These are phyloP conservation scores for Pseudachorutes palmiensis DNA, from an alignment of 1,140 invertebrate genomes.

Conservation along the genomic window DNA sequence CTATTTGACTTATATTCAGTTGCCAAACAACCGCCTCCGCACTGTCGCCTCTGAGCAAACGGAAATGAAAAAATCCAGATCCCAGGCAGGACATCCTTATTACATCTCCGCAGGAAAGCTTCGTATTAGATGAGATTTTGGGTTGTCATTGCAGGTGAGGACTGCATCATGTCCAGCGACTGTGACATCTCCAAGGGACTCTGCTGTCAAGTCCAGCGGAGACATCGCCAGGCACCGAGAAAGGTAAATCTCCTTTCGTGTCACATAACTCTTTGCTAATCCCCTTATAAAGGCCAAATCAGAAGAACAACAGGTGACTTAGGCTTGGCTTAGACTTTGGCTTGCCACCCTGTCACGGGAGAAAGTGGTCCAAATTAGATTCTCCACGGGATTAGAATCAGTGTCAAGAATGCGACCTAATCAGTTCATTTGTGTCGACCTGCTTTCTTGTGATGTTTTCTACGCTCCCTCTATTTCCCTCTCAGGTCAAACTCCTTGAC, in stretches of 20 bases:
- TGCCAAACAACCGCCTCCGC: background rate
- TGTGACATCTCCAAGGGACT: constrained; percentile 75
- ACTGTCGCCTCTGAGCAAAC: background rate
- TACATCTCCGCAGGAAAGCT: background rate
- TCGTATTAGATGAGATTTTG: background rate
- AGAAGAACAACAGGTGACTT: constrained; percentile 2
- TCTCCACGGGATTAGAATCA: background rate
- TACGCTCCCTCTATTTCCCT: too few relatives aligned
- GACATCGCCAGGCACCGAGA: constrained; percentile 70
- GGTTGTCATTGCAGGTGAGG: constrained; percentile 55
- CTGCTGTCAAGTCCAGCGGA: constrained; percentile 76
- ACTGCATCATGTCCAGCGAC: constrained; percentile 71
- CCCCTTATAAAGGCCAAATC: too few relatives aligned
- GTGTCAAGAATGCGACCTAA: too few relatives aligned
- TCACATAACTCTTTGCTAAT: too few relatives aligned
- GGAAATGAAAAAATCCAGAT: background rate
- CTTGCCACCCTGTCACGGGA: background rate
- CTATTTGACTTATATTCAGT: too few relatives aligned
- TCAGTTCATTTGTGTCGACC: too few relatives aligned
- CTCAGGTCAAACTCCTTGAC: too few relatives aligned
- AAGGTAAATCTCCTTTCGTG: constrained; percentile 62
- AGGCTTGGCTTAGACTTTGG: background rate
- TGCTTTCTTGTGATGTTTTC: too few relatives aligned
- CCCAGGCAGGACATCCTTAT: background rate
- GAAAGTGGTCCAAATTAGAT: background rate